phyloP scores from a whole-genome alignment of 1,140 invertebrate genomes.

The Leptoteleia sp. region DNA sequence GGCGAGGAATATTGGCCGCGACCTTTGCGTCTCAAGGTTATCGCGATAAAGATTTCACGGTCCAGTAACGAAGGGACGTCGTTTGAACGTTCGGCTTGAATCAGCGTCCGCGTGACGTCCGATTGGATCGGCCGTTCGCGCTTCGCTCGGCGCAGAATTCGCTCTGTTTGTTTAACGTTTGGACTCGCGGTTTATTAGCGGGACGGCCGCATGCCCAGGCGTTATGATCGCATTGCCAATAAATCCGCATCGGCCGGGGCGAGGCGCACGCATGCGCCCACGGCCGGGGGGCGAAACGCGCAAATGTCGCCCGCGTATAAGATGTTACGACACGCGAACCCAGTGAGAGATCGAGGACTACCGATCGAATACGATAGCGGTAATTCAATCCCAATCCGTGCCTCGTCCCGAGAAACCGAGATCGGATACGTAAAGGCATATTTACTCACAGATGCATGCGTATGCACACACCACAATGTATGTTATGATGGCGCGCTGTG shows the following conservation, averaged over 20 bases:
- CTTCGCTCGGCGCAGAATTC: slow-evolving; percentile 22
- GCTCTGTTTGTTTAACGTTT: slow-evolving; percentile 31
- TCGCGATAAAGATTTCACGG: slow-evolving; percentile 22
- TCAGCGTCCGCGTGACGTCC: slow-evolving; percentile 12
- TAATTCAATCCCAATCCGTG: too few relatives aligned
- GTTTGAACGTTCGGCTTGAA: slow-evolving; percentile 27
- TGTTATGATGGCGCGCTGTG: too few relatives aligned
- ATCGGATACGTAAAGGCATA: too few relatives aligned
- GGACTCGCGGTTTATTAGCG: slow-evolving; percentile 16
- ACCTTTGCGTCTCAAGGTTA: slow-evolving; percentile 21
- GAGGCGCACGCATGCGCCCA: slow-evolving; percentile 14
- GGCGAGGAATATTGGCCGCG: slow-evolving; percentile 3
- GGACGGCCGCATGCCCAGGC: neutral
- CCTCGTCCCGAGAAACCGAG: too few relatives aligned
- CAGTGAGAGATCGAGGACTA: slow-evolving; percentile 53
- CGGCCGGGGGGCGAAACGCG: slow-evolving; percentile 32
- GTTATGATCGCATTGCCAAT: slow-evolving; percentile 31
- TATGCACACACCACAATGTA: too few relatives aligned
- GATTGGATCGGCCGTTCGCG: slow-evolving; percentile 11
- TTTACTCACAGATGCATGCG: too few relatives aligned
- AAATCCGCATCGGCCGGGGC: slow-evolving; percentile 26
- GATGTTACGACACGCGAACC: slow-evolving; percentile 57
- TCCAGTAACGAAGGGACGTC: slow-evolving; percentile 25
- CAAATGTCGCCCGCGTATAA: slow-evolving; percentile 47
- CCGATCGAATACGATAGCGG: too few relatives aligned